phyloP scores from a whole-genome alignment of 2,113 vertebrate species.

The Actinemys pallida region DNA sequence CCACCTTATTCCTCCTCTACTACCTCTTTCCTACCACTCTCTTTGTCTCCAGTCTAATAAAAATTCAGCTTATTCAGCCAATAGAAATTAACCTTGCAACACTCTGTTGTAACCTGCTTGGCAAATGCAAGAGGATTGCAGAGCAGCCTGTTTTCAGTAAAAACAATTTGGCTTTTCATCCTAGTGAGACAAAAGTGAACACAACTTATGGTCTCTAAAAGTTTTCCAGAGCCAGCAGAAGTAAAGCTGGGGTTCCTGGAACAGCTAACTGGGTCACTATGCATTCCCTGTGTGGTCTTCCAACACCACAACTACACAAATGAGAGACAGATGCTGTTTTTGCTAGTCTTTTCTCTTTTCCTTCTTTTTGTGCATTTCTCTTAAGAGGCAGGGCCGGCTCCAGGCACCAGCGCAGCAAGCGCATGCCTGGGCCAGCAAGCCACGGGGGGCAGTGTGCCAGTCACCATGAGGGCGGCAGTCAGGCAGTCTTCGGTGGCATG shows the following conservation, averaged over 20 bases:
- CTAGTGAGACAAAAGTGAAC: conserved; percentile 46
- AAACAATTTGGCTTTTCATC: conserved; percentile 36
- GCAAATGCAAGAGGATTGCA: neutral
- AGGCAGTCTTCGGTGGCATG: too few species aligned
- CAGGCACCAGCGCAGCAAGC: too few species aligned
- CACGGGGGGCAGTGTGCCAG: too few species aligned
- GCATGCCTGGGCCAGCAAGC: too few species aligned
- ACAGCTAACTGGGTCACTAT: neutral
- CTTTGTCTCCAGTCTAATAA: neutral
- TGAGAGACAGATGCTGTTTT: neutral
- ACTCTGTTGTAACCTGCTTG: neutral
- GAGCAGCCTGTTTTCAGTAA: neutral
- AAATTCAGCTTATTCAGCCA: accelerated
- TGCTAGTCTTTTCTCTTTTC: neutral
- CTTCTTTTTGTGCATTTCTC: neutral
- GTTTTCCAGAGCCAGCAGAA: conserved; percentile 7
- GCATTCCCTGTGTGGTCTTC: neutral
- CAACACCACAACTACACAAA: neutral
- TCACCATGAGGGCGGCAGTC: too few species aligned
- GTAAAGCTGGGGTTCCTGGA: neutral
- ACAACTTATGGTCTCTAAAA: neutral
- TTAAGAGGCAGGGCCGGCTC: neutral
- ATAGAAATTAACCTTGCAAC: neutral
- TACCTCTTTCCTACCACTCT: neutral
- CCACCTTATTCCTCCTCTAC: neutral